Conservation (phyloP, 2,797 vertebrate species). For the Threskiornis aethiopicus region DNA sequence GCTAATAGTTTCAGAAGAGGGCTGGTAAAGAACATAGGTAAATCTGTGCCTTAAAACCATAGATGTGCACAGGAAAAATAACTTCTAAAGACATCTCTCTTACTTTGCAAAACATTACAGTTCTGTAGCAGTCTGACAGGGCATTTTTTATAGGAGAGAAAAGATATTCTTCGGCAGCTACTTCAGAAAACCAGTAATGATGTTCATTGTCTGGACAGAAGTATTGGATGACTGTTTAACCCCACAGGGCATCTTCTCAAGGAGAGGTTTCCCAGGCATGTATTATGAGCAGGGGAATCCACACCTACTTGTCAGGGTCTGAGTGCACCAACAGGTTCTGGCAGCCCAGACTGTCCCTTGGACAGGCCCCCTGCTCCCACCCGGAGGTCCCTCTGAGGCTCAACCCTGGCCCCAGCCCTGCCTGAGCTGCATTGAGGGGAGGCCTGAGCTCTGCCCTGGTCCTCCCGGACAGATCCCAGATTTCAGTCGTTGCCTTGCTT, state of each 20-base stretch:
- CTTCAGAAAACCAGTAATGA: not conserved
- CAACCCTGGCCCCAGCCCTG: not conserved
- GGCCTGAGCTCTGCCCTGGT: not conserved
- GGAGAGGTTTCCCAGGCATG: not conserved
- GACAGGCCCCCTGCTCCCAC: not conserved
- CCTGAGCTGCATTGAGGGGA: not conserved
- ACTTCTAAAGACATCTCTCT: not conserved
- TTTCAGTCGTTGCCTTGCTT: not conserved
- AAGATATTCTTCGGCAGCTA: not conserved
- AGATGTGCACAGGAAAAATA: not conserved
- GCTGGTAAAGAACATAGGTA: not conserved
- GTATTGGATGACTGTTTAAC: not conserved
- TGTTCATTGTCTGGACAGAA: not conserved
- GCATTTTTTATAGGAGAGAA: not conserved
- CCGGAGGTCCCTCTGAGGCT: not conserved
- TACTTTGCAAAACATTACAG: not conserved
- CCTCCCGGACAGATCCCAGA: not conserved
- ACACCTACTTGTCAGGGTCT: not conserved
- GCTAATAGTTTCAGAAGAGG: not conserved
- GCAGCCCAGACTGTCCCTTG: not conserved
- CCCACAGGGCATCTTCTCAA: not conserved
- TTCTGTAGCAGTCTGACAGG: not conserved
- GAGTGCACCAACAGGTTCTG: not conserved
- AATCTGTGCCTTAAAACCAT: not conserved
- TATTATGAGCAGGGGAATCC: not conserved